These are phyloP conservation scores for Drosophila eugracilis DNA, from an alignment of 1,140 invertebrate species.

Conservation along the genomic window DNA sequence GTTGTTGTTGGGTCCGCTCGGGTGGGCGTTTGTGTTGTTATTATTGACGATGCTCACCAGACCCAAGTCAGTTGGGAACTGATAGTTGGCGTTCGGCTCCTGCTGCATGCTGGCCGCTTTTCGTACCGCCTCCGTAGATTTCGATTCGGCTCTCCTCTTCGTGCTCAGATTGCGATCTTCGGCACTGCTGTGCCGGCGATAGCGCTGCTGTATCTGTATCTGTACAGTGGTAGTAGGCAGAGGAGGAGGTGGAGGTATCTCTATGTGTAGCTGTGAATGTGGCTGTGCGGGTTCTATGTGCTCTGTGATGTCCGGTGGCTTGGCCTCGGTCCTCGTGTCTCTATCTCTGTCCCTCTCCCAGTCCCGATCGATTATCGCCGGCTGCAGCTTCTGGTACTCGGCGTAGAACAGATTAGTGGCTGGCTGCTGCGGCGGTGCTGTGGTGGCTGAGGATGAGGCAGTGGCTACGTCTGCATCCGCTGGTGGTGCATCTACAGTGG, in stretches of 20 bases:
- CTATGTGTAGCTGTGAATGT: slow-evolving; percentile 15
- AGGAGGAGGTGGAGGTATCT: slow-evolving; percentile 2
- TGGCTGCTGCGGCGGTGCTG: slow-evolving; percentile 8
- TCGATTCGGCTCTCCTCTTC: slow-evolving; percentile 30
- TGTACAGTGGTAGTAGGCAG: too few relatives aligned
- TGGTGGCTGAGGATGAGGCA: slow-evolving; percentile 5
- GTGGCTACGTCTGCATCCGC: slow-evolving; percentile 8
- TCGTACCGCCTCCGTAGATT: slow-evolving; percentile 47
- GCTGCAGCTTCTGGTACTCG: slow-evolving; percentile 72
- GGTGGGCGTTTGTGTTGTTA: slow-evolving; percentile 36
- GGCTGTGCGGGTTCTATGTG: slow-evolving; percentile 12
- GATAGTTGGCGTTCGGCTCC: slow-evolving; percentile 84
- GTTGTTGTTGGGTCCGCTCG: slow-evolving; percentile 19
- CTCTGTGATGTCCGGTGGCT: slow-evolving; percentile 63
- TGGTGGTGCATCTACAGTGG: slow-evolving; percentile 38
- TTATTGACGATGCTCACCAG: slow-evolving; percentile 82
- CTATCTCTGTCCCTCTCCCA: slow-evolving; percentile 34
- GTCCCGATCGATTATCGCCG: slow-evolving; percentile 69
- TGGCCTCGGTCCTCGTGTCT: slow-evolving; percentile 48
- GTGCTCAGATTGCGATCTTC: slow-evolving; percentile 61
- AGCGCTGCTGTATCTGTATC: slow-evolving; percentile 27
- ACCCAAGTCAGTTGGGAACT: slow-evolving; percentile 84
- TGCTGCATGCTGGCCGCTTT: slow-evolving; percentile 83
- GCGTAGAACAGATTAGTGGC: slow-evolving; percentile 61
- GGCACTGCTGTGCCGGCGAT: slow-evolving; percentile 72